Evolutionary conservation across 2,797 vertebrate species (phyloP).

Genomic region (Rhadinocentrus ornatus): DNA sequence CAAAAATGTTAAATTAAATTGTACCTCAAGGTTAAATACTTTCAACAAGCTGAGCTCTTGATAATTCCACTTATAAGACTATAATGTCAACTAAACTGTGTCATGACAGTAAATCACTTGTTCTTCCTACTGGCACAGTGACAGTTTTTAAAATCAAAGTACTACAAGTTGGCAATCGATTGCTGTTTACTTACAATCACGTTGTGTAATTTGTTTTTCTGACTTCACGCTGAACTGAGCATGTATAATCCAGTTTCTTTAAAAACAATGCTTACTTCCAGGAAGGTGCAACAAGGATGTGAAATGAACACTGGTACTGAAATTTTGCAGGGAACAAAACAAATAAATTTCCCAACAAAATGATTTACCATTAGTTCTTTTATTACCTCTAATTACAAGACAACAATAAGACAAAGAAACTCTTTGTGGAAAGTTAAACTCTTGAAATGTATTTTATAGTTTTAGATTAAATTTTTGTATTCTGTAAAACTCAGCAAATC

Average conservation of each 20-base stretch:
- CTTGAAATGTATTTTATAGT: too few species aligned
- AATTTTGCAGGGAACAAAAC: background rate
- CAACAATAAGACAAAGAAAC: background rate
- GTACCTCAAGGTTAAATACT: background rate
- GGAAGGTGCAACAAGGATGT: conserved; percentile 4
- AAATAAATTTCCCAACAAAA: background rate
- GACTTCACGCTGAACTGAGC: background rate
- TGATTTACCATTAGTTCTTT: background rate
- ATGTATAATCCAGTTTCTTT: background rate
- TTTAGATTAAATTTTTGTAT: background rate
- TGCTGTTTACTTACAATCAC: background rate
- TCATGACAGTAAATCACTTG: background rate
- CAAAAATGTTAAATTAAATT: background rate
- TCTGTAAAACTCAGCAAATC: background rate
- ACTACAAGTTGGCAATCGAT: background rate
- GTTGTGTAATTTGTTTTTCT: conserved; percentile 4
- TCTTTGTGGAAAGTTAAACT: background rate
- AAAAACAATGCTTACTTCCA: background rate
- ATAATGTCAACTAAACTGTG: background rate
- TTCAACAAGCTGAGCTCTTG: background rate
- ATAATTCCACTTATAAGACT: background rate
- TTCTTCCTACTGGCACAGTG: background rate
- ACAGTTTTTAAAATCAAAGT: background rate
- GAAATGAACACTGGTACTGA: background rate
- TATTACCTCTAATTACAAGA: background rate